Percentiles rank a stretch among this genome's conserved stretches.
Conservation (phyloP, 2,888 invertebrate genomes). For the Erebia ligea region DNA sequence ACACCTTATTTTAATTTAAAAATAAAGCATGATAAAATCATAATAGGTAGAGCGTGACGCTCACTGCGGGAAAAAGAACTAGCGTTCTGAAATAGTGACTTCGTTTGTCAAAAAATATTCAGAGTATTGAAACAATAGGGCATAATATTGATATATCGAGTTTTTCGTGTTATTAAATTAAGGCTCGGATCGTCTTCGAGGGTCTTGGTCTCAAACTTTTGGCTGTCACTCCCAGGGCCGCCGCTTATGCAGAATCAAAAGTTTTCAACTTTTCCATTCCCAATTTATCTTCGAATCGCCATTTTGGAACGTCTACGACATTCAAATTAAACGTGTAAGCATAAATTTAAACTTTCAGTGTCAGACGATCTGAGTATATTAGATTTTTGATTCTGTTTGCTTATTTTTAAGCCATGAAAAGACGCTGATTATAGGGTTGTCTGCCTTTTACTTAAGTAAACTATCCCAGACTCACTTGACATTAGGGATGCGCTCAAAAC, state of each 20-base stretch:
- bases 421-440: constrained; percentile 36
- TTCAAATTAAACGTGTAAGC: constrained; percentile 45
- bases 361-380: constrained; percentile 35
- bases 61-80: too few relatives aligned
- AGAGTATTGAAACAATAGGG: constrained; percentile 1
- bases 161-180: constrained; percentile 20
- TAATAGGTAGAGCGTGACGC: too few relatives aligned
- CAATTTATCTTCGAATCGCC: constrained; percentile 45
- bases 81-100: too few relatives aligned
- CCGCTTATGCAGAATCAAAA: constrained; percentile 46
- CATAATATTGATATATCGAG: constrained; percentile 19
- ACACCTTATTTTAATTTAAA: too few relatives aligned
- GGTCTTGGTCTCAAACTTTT: constrained; percentile 34
- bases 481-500: background rate
- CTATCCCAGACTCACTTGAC: constrained; percentile 10
- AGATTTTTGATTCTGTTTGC: constrained; percentile 33
- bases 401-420: constrained; percentile 33
- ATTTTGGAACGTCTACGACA: constrained; percentile 48
- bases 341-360: constrained; percentile 40
- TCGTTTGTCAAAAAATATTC: background rate
- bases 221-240: constrained; percentile 47
- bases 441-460: constrained; percentile 21
- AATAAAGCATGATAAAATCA: too few relatives aligned
- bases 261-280: constrained; percentile 47
- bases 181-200: constrained; percentile 24